Base-by-base conservation (phyloP, 2,888 invertebrate species). In the Heliconius ethilla region DNA sequence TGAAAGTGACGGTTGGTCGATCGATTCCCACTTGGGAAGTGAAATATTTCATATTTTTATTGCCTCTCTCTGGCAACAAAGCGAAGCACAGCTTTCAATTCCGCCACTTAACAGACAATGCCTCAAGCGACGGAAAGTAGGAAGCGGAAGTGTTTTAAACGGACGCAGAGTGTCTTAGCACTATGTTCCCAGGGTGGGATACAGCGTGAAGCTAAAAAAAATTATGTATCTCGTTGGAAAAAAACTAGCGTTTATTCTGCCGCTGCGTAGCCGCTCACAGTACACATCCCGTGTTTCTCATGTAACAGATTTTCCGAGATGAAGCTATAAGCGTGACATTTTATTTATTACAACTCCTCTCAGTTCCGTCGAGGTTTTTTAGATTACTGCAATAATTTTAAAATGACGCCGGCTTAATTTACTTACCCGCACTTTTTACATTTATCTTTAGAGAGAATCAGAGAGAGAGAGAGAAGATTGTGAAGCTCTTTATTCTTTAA, bases 291-390 rank as follows among this genome's bases (percentile, higher is more conserved):
- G 85, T 87, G 75, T 84, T 80, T 82, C 81, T 80, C 25, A 66
- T 67, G 70, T 76, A 76, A 76, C 85, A 83, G 85, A 85, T 87
- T 87, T 84, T 80, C 82, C 82, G 84, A 83, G 82, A 83, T 82
- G 83, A 82, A 85, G 84, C 86, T 83, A 83, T 84, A 81, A 84
- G 84, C 87, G 87, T 88, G 89, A 89, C 90, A 87, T 89, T 89
- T 88, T 89, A 90, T 91, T 90, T 90, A 90, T 90, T 84, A 86
- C 85, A 78, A 82, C 69, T 87, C 86, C 69, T 84, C 87, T 88
- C 86, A 85, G 87, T 84, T 85, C 84, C 85, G 86, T 86, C 85
- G 83, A 80, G 85, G 85, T 87, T 90, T 90, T 90, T 89, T 87
- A 89, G 87, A 90, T 90, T 88, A 88, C 84, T 82, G 86, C 84